Evolutionary conservation across 2,113 vertebrate species (phyloP).

Genomic region (Micromys minutus): DNA sequence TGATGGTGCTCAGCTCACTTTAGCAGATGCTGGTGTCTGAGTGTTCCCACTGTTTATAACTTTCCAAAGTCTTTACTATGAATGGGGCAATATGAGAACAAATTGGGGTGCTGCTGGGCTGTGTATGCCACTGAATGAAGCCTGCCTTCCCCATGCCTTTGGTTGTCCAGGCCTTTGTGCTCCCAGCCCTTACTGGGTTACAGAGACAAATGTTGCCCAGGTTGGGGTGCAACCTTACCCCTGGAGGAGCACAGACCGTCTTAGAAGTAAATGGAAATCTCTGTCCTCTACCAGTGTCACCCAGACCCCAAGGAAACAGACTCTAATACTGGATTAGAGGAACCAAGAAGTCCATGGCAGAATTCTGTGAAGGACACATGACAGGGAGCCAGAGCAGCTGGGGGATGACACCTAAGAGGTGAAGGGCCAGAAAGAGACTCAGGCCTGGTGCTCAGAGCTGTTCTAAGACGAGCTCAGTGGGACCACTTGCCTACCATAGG

Average conservation of each 20-base stretch:
- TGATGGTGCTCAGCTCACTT: constrained; percentile 59
- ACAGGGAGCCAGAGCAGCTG: background rate
- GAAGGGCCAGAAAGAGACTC: background rate
- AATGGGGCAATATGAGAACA: constrained; percentile 21
- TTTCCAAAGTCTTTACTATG: constrained; percentile 53
- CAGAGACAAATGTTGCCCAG: background rate
- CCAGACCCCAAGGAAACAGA: background rate
- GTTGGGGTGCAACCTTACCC: background rate
- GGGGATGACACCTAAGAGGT: background rate
- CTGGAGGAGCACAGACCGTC: background rate
- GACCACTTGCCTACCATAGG: background rate
- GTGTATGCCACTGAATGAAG: background rate
- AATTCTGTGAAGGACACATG: background rate
- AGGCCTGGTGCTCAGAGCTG: background rate
- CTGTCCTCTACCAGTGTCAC: background rate
- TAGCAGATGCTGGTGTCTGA: constrained; percentile 7
- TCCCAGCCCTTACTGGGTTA: background rate
- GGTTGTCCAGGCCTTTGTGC: background rate
- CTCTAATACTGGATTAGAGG: background rate
- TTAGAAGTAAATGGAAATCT: background rate
- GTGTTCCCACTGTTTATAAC: constrained; percentile 50
- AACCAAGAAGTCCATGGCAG: background rate
- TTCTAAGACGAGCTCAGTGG: background rate
- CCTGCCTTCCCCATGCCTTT: background rate
- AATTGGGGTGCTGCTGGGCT: background rate